These are phyloP conservation scores for Neoitamus cyanurus DNA, from an alignment of 2,888 invertebrate species.

Conservation along the genomic window DNA sequence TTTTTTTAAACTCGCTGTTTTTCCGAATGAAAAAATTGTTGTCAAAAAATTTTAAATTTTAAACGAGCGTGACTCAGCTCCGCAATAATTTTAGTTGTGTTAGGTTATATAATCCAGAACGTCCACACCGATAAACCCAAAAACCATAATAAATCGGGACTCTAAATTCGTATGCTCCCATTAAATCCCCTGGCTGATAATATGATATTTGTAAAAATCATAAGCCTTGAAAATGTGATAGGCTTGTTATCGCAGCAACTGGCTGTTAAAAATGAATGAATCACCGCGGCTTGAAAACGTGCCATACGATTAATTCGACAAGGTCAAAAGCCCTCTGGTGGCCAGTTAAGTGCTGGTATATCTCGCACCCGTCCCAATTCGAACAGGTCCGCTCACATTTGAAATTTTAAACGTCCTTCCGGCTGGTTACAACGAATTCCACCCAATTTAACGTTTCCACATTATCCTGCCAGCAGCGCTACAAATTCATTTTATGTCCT, in stretches of 20 bases:
- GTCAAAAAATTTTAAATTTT: no score
- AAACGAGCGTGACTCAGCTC: no score
- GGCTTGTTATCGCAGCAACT: neutral
- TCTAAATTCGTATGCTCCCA: neutral
- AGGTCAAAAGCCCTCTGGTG: neutral
- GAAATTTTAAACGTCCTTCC: neutral
- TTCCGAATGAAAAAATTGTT: no score
- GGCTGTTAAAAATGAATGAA: neutral
- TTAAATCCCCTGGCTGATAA: neutral
- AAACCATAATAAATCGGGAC: neutral
- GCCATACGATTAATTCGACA: neutral
- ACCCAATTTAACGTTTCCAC: neutral
- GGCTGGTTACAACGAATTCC: neutral
- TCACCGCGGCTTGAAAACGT: neutral
- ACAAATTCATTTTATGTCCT: neutral
- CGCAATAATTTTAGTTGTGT: no score
- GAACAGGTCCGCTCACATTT: neutral
- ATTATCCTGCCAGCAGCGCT: neutral
- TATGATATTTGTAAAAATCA: neutral
- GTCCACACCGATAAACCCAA: no score
- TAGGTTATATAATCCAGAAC: no score
- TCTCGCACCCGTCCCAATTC: neutral
- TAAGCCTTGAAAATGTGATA: neutral
- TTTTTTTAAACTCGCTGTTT: no score
- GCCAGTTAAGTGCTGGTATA: neutral